Evolutionary conservation across 2,113 vertebrate genomes (phyloP).

Genomic region (Leuciscus idus): DNA sequence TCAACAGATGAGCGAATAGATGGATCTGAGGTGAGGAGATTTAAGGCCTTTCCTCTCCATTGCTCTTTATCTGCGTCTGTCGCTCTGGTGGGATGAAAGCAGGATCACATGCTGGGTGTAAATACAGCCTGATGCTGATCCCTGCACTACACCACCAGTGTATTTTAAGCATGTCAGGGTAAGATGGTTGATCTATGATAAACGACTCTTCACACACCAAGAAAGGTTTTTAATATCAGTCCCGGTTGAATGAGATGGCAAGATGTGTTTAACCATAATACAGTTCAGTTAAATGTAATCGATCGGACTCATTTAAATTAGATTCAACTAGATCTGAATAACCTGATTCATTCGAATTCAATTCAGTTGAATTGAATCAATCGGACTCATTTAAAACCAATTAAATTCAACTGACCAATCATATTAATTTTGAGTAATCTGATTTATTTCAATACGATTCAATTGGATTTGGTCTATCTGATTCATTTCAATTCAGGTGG

Average conservation of each 20-base stretch:
- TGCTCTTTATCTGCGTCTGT: not conserved
- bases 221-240: no score
- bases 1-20: not conserved
- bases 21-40: not conserved
- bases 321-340: not conserved
- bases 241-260: not conserved
- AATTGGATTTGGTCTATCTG: not conserved
- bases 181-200: not conserved
- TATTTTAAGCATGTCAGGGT: not conserved
- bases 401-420: not conserved
- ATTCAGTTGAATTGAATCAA: no score
- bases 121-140: conserved; percentile 35
- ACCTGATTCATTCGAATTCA: not conserved
- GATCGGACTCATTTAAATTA: not conserved
- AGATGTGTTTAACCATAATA: not conserved
- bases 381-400: not conserved
- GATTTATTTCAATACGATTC: not conserved
- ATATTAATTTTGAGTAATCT: not conserved
- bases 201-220: not conserved
- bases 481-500: not conserved
- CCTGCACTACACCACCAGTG: not conserved
- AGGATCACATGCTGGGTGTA: conserved; percentile 28
- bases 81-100: conserved; percentile 8
- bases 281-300: not conserved
- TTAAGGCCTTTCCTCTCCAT: not conserved